A percentile compares a stretch with the other conserved stretches of the same genome.
Conservation (phyloP, 2,113 vertebrate genomes). For the Agapornis roseicollis region DNA sequence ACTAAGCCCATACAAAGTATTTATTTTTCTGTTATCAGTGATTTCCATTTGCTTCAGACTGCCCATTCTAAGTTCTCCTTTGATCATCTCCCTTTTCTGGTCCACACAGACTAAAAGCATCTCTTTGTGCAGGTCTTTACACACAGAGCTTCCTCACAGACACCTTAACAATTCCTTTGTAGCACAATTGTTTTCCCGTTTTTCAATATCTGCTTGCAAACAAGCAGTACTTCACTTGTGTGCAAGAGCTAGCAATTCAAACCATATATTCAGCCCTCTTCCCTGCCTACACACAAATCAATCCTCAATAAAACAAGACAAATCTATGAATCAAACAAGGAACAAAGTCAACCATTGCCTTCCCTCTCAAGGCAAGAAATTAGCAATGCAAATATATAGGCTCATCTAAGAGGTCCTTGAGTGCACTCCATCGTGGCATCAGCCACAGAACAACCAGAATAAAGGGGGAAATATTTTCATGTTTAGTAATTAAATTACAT, state of each 20-base stretch:
- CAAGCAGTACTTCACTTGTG: not conserved
- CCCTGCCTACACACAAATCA: slow-evolving; percentile 42
- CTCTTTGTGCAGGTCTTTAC: not conserved
- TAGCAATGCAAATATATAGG: slow-evolving; percentile 56
- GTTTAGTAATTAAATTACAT: slow-evolving; percentile 46
- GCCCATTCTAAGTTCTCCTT: not conserved
- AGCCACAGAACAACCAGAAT: slow-evolving; percentile 35
- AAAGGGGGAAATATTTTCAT: slow-evolving; percentile 40
- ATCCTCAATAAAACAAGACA: slow-evolving; percentile 48
- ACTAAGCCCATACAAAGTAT: slow-evolving; percentile 31
- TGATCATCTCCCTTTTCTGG: slow-evolving; percentile 28
- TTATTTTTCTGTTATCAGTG: slow-evolving; percentile 40
- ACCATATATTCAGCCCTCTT: not conserved
- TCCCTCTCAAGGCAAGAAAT: slow-evolving; percentile 25
- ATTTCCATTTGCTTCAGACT: slow-evolving; percentile 39
- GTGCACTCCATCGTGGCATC: slow-evolving; percentile 34
- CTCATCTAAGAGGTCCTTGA: slow-evolving; percentile 53
- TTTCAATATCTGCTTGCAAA: slow-evolving; percentile 40
- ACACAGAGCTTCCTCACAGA: not conserved
- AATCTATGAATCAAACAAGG: slow-evolving; percentile 54
- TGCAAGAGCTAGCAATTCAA: not conserved
- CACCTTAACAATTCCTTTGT: not conserved
- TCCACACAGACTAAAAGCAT: not conserved
- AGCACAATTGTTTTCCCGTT: not conserved
- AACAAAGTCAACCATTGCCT: slow-evolving; percentile 19